A percentile compares a stretch with the other conserved stretches of the same genome.
Conservation (phyloP, 2,888 invertebrate species). For the Trissolcus brochymenae region DNA sequence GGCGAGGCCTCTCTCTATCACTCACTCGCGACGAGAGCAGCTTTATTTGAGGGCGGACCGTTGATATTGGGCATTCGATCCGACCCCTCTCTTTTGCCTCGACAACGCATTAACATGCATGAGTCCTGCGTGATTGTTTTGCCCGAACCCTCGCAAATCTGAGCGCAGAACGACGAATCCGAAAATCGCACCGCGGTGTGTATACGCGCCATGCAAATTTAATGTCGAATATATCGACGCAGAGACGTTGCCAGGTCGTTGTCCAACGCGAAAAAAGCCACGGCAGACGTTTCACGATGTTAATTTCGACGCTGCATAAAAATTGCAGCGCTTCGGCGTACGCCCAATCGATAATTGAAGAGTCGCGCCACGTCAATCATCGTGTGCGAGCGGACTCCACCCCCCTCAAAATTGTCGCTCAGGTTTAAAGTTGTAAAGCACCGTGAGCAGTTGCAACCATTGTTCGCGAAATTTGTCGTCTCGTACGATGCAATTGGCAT, state of each 20-base stretch:
- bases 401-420: too few relatives aligned
- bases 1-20: conserved; percentile 61
- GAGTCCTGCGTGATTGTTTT: conserved; percentile 76
- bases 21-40: conserved; percentile 64
- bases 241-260: conserved; percentile 36
- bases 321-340: conserved; percentile 37
- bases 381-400: conserved; percentile 4
- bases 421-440: conserved; percentile 29
- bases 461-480: conserved; percentile 42
- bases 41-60: conserved; percentile 69
- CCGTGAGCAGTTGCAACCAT: conserved; percentile 32
- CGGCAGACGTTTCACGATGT: conserved; percentile 50
- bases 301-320: conserved; percentile 51
- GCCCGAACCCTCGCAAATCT: conserved; percentile 67
- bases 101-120: conserved; percentile 77
- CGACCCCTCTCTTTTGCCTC: conserved; percentile 63
- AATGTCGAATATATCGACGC: conserved; percentile 56
- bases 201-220: conserved; percentile 58
- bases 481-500: conserved; percentile 40
- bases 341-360: conserved; percentile 51
- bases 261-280: conserved; percentile 45
- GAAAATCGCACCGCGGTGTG: conserved; percentile 58
- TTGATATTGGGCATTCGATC: conserved; percentile 73
- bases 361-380: conserved; percentile 44
- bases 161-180: conserved; percentile 55